A percentile compares a stretch with the other conserved stretches of the same genome.
Evolutionary conservation across 2,888 invertebrate species (phyloP).

Genomic region (Smittia sp.): DNA sequence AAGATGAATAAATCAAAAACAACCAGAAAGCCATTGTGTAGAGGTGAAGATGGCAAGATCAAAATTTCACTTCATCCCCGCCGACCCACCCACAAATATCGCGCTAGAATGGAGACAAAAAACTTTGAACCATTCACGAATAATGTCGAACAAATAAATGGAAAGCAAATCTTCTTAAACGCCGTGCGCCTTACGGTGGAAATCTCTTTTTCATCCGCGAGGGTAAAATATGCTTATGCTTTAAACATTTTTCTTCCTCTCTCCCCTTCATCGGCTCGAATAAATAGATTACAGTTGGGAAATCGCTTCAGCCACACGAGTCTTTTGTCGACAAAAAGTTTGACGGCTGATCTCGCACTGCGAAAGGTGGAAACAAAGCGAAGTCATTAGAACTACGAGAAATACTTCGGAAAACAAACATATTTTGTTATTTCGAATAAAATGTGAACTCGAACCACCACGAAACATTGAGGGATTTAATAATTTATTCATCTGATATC

Average conservation of each 20-base stretch:
- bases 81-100: not conserved
- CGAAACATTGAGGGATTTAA: too few relatives aligned
- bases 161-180: constrained; percentile 10
- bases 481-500: constrained; percentile 38
- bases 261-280: not conserved
- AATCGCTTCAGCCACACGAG: not conserved
- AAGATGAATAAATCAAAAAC: constrained; percentile 40
- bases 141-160: not conserved
- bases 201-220: not conserved
- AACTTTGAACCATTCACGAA: not conserved
- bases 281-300: constrained; percentile 33
- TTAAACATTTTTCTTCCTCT: constrained; percentile 3
- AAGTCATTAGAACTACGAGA: constrained; percentile 37
- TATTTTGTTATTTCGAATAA: too few relatives aligned
- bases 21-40: constrained; percentile 31
- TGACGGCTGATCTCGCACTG: not conserved
- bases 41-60: constrained; percentile 30
- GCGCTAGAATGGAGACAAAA: not conserved
- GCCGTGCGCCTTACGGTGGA: not conserved
- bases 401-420: not conserved
- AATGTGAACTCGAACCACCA: too few relatives aligned
- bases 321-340: not conserved
- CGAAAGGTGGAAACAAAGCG: not conserved
- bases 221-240: constrained; percentile 18
- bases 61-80: not conserved